phyloP scores from a whole-genome alignment of 2,888 invertebrate species.

The Melipona bicolor region DNA sequence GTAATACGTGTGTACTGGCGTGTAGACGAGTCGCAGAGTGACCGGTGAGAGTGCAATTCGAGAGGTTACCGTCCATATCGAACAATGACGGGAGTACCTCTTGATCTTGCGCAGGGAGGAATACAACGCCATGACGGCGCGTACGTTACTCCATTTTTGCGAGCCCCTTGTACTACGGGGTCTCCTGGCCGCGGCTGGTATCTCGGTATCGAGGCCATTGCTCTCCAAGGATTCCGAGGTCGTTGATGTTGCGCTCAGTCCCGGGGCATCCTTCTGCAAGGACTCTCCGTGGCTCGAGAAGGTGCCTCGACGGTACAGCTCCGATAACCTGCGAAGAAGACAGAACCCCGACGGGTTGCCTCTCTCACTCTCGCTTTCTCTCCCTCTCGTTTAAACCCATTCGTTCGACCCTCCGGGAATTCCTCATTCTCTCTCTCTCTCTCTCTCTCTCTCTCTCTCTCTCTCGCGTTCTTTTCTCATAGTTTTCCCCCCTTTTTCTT shows the following conservation, averaged over 20 bases:
- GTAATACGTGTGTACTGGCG: neutral
- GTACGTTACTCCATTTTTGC: constrained; percentile 94
- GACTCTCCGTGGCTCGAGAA: constrained; percentile 52
- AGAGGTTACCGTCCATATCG: constrained; percentile 73
- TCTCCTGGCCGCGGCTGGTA: constrained; percentile 74
- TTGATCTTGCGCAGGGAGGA: constrained; percentile 95
- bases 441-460: constrained; percentile 8
- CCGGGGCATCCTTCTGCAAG: constrained; percentile 48
- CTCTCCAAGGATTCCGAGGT: constrained; percentile 81
- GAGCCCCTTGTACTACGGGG: constrained; percentile 81
- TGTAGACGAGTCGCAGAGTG: constrained; percentile 26
- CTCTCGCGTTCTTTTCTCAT: neutral
- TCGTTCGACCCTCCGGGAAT: constrained; percentile 23
- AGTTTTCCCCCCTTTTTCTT: too few species aligned
- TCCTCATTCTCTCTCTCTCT: neutral
- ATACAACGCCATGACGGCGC: constrained; percentile 95
- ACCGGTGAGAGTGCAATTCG: constrained; percentile 53
- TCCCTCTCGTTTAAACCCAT: constrained; percentile 29
- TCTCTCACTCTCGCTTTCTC: constrained; percentile 57
- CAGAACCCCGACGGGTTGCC: constrained; percentile 70
- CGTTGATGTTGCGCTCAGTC: constrained; percentile 79
- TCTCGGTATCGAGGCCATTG: constrained; percentile 76
- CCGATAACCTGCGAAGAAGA: constrained; percentile 81
- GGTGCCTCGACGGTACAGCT: constrained; percentile 67
- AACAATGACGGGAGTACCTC: constrained; percentile 87